phyloP scores from a whole-genome alignment of 2,797 vertebrate genomes.

The Furcifer pardalis region DNA sequence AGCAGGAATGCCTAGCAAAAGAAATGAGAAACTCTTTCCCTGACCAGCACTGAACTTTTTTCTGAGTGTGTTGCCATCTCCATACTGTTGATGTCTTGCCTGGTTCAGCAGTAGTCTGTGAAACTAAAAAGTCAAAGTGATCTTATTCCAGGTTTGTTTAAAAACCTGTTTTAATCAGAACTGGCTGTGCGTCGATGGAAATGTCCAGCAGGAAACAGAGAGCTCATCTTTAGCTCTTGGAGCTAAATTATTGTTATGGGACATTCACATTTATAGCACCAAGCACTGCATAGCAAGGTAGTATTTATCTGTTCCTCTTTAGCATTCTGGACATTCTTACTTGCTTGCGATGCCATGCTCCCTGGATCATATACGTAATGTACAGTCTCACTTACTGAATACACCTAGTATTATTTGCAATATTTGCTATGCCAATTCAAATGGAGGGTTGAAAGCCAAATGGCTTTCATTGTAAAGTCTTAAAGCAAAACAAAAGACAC shows the following conservation, averaged over 20 bases:
- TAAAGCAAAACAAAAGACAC: conserved; percentile 83
- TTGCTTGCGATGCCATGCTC: conserved; percentile 44
- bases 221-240: conserved; percentile 27
- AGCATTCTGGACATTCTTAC: conserved; percentile 51
- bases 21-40: neutral
- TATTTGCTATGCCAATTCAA: conserved; percentile 80
- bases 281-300: conserved; percentile 50
- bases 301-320: conserved; percentile 36
- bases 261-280: conserved; percentile 35
- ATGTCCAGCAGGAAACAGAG: conserved; percentile 37
- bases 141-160: conserved; percentile 49
- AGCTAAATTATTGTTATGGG: conserved; percentile 50
- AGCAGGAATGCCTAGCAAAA: neutral
- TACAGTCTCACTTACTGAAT: conserved; percentile 61
- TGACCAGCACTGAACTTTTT: neutral
- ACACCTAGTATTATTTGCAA: conserved; percentile 69
- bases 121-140: neutral
- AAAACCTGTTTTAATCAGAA: conserved; percentile 51
- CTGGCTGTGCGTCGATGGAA: conserved; percentile 35
- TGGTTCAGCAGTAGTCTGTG: neutral
- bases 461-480: conserved; percentile 76
- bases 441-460: conserved; percentile 75
- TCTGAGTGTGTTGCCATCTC: neutral
- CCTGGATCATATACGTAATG: conserved; percentile 45
- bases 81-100: neutral